Evolutionary conservation across 2,797 vertebrate genomes (phyloP).

Genomic region (Neosilurus mollespiculum): DNA sequence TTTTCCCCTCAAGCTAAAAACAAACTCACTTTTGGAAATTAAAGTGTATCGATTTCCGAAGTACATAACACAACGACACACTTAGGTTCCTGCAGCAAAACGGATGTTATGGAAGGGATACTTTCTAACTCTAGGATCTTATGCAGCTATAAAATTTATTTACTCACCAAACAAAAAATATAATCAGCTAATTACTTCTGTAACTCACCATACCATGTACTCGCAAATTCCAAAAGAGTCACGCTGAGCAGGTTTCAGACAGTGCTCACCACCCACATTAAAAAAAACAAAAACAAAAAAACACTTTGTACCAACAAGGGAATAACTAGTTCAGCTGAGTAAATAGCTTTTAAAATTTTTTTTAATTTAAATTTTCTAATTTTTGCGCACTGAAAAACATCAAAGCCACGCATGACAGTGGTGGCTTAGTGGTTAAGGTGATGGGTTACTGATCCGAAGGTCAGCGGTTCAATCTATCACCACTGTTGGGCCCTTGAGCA

Average conservation of each 20-base stretch:
- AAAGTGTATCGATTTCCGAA: conserved; percentile 13
- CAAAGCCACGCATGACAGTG: too few species aligned
- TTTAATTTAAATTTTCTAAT: too few species aligned
- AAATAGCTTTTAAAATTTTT: too few species aligned
- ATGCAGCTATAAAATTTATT: too few species aligned
- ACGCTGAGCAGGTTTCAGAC: background rate
- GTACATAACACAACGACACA: background rate
- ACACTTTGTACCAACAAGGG: background rate
- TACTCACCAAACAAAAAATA: too few species aligned
- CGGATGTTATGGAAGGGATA: background rate
- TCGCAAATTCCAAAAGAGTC: background rate
- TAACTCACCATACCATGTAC: background rate
- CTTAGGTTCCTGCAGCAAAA: background rate
- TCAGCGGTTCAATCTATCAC: too few species aligned
- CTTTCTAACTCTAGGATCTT: too few species aligned
- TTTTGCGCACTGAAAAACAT: too few species aligned
- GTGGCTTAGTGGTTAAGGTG: too few species aligned
- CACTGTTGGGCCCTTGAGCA: too few species aligned
- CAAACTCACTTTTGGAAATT: conserved; percentile 7
- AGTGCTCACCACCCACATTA: background rate
- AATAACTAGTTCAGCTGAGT: too few species aligned
- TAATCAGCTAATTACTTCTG: background rate
- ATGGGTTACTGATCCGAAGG: too few species aligned
- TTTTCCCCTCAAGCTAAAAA: background rate
- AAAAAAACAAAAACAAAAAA: background rate